A percentile compares a stretch with the other conserved stretches of the same genome.
These are phyloP conservation scores for Cepphus grylle DNA, from an alignment of 2,113 vertebrate species.

Conservation along the genomic window DNA sequence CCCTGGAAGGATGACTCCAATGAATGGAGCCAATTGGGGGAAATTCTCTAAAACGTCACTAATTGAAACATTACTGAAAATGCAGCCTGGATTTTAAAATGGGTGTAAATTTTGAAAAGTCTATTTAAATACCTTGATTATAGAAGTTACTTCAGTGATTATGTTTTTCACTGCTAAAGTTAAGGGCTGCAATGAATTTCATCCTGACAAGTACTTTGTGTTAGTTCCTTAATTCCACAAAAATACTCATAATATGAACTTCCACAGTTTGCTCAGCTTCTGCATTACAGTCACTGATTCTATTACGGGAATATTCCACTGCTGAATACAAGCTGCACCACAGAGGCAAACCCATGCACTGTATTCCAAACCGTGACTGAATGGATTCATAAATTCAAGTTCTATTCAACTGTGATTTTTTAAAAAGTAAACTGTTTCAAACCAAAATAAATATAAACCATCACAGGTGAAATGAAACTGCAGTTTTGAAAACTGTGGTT, in stretches of 20 bases:
- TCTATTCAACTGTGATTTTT: neutral
- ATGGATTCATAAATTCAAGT: neutral
- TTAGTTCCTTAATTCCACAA: neutral
- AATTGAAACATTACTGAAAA: neutral
- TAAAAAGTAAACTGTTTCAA: neutral
- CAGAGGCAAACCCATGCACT: neutral
- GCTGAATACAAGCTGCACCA: neutral
- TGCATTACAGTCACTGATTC: neutral
- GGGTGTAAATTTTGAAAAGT: neutral
- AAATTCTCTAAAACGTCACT: neutral
- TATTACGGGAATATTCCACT: neutral
- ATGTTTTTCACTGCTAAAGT: neutral
- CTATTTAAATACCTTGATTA: neutral
- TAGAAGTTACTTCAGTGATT: neutral
- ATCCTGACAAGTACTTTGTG: neutral
- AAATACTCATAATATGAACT: neutral
- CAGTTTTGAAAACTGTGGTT: neutral
- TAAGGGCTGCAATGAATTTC: neutral
- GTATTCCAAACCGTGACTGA: neutral
- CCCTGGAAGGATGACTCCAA: neutral
- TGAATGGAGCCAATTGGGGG: fast-evolving
- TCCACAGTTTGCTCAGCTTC: neutral
- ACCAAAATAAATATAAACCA: neutral
- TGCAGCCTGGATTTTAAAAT: neutral
- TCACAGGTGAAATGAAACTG: fast-evolving